Evolutionary conservation across 1,140 invertebrate genomes (phyloP).

Genomic region (Armadillidium nasatum): DNA sequence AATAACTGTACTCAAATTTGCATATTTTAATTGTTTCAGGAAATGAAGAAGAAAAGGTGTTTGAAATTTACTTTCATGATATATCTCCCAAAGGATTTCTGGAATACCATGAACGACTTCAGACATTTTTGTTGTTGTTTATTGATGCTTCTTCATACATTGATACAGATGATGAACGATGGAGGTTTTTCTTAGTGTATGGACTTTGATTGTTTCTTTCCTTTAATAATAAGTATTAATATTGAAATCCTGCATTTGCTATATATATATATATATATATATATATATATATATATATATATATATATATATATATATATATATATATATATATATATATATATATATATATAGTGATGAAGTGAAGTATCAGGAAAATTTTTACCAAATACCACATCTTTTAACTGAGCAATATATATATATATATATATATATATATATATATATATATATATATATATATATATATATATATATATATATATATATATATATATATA

Average conservation of each 20-base stretch:
- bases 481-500: too few relatives aligned
- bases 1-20: background rate
- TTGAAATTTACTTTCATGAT: constrained; percentile 75
- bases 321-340: too few relatives aligned
- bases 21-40: background rate
- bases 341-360: too few relatives aligned
- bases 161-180: constrained; percentile 85
- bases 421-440: too few relatives aligned
- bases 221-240: background rate
- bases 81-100: constrained; percentile 65
- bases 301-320: background rate
- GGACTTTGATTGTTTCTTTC: constrained; percentile 46
- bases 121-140: constrained; percentile 90
- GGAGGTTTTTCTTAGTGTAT: constrained; percentile 88
- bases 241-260: too few relatives aligned
- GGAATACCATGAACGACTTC: constrained; percentile 74
- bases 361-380: too few relatives aligned
- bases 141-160: constrained; percentile 91
- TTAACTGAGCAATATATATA: too few relatives aligned
- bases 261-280: too few relatives aligned
- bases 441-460: too few relatives aligned
- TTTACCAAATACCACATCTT: too few relatives aligned
- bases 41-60: constrained; percentile 48
- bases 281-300: background rate
- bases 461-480: too few relatives aligned